Evolutionary conservation across 2,888 invertebrate genomes (phyloP).

Genomic region (Hirudinaria manillensis): DNA sequence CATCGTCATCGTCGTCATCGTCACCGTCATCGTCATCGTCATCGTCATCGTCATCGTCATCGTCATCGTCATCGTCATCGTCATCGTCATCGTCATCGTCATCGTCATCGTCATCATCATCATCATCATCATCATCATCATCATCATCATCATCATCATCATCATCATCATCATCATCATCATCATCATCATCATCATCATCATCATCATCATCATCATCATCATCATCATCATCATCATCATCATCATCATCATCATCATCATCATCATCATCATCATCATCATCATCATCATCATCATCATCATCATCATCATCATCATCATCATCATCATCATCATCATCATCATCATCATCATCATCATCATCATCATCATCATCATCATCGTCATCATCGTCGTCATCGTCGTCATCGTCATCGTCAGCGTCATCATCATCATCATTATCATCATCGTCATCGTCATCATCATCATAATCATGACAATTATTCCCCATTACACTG

Average conservation of each 20-base stretch:
- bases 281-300: not conserved
- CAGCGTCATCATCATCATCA: too few species aligned
- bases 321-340: not conserved
- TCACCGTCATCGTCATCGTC: not conserved
- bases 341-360: not conserved
- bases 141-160: not conserved
- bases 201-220: not conserved
- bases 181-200: conserved; percentile 11
- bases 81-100: not conserved
- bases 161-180: not conserved
- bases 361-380: not conserved
- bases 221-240: too few species aligned
- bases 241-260: too few species aligned
- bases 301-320: not conserved
- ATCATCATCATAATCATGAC: too few species aligned
- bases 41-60: not conserved
- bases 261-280: too few species aligned
- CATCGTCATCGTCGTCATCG: not conserved
- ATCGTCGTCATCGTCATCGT: not conserved
- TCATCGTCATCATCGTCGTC: not conserved
- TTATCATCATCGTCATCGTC: too few species aligned
- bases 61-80: not conserved
- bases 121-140: not conserved
- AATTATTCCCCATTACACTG: too few species aligned
- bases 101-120: not conserved